phyloP scores from a whole-genome alignment of 2,888 invertebrate genomes.

The Hydriomena furcata region DNA sequence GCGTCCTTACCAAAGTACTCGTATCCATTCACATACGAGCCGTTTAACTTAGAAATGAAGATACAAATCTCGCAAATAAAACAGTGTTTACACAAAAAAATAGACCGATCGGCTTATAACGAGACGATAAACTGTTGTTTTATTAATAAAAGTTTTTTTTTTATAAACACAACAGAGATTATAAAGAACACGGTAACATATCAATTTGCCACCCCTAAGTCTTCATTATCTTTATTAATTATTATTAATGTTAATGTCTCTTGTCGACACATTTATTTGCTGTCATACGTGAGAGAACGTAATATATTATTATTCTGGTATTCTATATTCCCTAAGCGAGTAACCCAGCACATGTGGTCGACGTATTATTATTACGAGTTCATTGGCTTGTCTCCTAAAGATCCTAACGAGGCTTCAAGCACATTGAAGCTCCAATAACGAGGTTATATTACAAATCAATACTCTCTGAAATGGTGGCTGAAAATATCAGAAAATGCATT shows the following conservation, averaged over 20 bases:
- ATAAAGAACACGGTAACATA: no score
- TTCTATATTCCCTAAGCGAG: slow-evolving; percentile 2
- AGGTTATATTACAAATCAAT: slow-evolving; percentile 19
- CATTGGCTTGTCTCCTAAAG: slow-evolving; percentile 15
- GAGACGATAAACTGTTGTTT: no score
- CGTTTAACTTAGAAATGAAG: not conserved
- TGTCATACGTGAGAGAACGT: not conserved
- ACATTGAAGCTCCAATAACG: slow-evolving; percentile 18
- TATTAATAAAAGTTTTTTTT: no score
- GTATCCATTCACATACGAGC: not conserved
- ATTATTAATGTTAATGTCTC: no score
- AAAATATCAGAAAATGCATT: slow-evolving; percentile 26
- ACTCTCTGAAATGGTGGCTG: slow-evolving; percentile 17
- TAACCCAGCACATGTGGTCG: slow-evolving; percentile 22
- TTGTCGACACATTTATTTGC: no score
- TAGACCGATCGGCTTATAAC: no score
- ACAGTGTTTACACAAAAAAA: no score
- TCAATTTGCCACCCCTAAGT: no score
- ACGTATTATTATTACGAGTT: slow-evolving; percentile 16
- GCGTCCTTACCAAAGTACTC: not conserved
- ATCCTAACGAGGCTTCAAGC: slow-evolving; percentile 20
- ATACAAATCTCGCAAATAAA: no score
- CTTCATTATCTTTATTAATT: no score
- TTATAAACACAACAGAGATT: no score
- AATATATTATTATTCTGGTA: slow-evolving; percentile 1